Conservation (phyloP, 2,888 invertebrate species). For the Scaptomyza reducta region DNA sequence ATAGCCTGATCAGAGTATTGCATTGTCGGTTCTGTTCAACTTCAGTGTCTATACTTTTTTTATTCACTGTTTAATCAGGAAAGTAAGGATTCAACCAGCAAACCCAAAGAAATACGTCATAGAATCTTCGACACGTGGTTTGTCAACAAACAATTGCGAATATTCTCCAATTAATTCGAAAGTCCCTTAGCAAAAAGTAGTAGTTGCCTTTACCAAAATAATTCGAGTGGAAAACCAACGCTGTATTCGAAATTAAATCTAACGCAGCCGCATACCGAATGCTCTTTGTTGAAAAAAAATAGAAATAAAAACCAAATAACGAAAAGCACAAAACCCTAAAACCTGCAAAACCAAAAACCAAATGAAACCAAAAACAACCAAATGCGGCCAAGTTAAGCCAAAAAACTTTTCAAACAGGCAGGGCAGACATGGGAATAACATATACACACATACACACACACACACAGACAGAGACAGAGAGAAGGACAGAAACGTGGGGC, state of each 20-base stretch:
- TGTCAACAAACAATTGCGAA: not conserved
- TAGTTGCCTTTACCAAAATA: conserved; percentile 12
- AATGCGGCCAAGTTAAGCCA: conserved; percentile 35
- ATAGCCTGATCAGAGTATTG: not conserved
- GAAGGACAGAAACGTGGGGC: conserved; percentile 3
- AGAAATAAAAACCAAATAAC: not conserved
- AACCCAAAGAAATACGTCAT: not conserved
- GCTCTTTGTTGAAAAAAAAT: conserved; percentile 23
- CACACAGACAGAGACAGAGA: not conserved
- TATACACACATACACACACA: not conserved
- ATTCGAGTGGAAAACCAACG: conserved; percentile 37
- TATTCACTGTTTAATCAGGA: not conserved
- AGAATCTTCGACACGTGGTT: not conserved
- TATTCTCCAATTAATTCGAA: conserved; percentile 24
- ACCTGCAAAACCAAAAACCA: conserved; percentile 13
- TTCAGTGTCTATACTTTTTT: not conserved
- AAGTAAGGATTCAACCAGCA: not conserved
- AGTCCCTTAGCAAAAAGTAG: not conserved
- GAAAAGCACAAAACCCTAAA: conserved; percentile 22
- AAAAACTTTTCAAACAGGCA: conserved; percentile 30
- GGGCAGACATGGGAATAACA: not conserved
- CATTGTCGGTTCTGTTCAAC: not conserved
- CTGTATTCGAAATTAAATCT: conserved; percentile 47
- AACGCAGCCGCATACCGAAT: conserved; percentile 37
- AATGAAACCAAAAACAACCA: conserved; percentile 29